These are phyloP conservation scores for Champsocephalus esox DNA, from an alignment of 2,797 vertebrate species.

Conservation along the genomic window DNA sequence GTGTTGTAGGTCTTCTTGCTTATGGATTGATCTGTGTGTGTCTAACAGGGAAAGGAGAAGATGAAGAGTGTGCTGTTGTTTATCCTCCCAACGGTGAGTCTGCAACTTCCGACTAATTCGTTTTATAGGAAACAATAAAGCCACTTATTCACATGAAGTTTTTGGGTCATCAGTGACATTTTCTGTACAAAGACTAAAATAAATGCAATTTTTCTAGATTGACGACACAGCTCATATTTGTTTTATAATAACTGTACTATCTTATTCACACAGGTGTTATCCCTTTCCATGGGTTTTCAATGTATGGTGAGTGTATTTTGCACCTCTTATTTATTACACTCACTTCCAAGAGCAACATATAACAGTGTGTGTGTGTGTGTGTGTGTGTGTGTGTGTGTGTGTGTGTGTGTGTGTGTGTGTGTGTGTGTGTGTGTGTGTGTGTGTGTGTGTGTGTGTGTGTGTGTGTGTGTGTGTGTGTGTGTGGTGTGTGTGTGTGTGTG, in stretches of 20 bases:
- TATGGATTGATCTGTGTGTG: constrained; percentile 11
- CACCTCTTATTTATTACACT: not conserved
- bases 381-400: not conserved
- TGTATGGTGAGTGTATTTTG: constrained; percentile 93
- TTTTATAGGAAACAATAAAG: not conserved
- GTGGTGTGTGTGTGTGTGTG: not conserved
- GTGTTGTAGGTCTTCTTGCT: not conserved
- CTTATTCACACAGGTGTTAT: constrained; percentile 89
- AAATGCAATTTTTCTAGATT: not conserved
- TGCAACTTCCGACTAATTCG: not conserved
- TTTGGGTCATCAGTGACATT: not conserved
- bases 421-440: constrained; percentile 2
- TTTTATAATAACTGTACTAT: not conserved
- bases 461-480: constrained; percentile 1
- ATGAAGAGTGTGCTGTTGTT: constrained; percentile 91
- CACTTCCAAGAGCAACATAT: not conserved
- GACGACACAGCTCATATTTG: not conserved
- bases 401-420: not conserved
- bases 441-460: not conserved
- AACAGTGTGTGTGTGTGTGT: constrained; percentile 1
- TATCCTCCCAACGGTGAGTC: constrained; percentile 97
- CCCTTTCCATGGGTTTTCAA: constrained; percentile 98
- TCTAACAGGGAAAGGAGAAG: constrained; percentile 88
- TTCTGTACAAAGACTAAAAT: not conserved
- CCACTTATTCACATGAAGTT: not conserved